Conservation (phyloP, 2,113 vertebrate genomes). For the Rhombomys opimus region DNA sequence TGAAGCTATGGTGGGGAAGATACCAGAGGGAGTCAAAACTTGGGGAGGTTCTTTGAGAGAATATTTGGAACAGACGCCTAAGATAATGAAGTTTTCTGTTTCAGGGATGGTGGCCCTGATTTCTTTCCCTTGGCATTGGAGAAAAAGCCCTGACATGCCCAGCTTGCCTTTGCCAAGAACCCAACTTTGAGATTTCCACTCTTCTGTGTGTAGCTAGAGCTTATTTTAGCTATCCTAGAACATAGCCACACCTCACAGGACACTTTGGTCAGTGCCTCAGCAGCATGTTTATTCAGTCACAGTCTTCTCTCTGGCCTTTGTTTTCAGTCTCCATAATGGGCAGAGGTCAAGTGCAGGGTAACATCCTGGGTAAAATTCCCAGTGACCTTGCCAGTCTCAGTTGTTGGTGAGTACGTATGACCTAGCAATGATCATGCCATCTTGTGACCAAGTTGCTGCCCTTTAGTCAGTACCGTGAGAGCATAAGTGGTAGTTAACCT, state of each 20-base stretch:
- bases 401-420: background rate
- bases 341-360: background rate
- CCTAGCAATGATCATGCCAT: background rate
- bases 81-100: background rate
- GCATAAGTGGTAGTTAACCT: background rate
- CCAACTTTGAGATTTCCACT: background rate
- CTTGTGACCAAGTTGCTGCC: constrained; percentile 12
- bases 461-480: background rate
- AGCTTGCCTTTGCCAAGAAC: background rate
- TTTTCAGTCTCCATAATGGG: background rate
- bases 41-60: background rate
- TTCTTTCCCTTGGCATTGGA: background rate
- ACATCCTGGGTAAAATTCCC: background rate
- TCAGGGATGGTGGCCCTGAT: background rate
- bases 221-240: background rate
- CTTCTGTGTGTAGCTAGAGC: background rate
- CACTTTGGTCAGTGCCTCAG: background rate
- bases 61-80: background rate
- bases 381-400: background rate
- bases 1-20: background rate
- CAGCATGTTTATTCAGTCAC: background rate
- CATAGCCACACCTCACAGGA: background rate
- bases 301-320: background rate
- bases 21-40: background rate
- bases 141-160: background rate